These are phyloP conservation scores for Ooceraea biroi DNA, from an alignment of 1,140 invertebrate genomes.

Conservation along the genomic window DNA sequence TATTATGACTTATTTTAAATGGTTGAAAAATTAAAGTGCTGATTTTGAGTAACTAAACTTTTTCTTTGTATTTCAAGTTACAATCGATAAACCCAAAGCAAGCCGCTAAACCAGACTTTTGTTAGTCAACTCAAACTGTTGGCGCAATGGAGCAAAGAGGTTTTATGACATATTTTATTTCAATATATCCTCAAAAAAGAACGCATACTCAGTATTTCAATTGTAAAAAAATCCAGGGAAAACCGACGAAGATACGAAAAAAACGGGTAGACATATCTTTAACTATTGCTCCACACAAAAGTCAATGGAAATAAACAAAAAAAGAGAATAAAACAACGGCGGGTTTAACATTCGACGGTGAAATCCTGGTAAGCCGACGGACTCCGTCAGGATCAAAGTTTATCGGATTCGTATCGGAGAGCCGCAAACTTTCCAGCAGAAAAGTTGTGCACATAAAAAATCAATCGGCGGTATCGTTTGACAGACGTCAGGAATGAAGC, in stretches of 20 bases:
- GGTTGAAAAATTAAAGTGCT: no score
- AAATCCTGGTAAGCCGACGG: conserved; percentile 39
- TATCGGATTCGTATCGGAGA: conserved; percentile 34
- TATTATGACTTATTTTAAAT: neutral
- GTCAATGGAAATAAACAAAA: conserved; percentile 6
- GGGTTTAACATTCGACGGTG: conserved; percentile 26
- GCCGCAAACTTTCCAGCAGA: conserved; percentile 35
- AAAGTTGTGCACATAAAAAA: conserved; percentile 60
- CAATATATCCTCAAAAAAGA: neutral
- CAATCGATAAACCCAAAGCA: neutral
- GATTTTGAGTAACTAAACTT: neutral
- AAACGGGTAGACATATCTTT: conserved; percentile 3
- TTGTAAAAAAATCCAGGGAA: neutral
- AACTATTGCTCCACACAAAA: conserved; percentile 23
- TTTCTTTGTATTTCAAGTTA: conserved; percentile 3
- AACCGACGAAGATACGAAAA: neutral
- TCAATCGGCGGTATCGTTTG: conserved; percentile 62
- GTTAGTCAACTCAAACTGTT: conserved; percentile 1
- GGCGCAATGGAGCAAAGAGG: neutral
- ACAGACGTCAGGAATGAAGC: conserved; percentile 46
- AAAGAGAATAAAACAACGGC: conserved; percentile 17
- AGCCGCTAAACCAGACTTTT: neutral
- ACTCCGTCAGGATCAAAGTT: conserved; percentile 34
- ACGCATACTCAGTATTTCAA: neutral
- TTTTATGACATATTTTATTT: neutral